Percentiles rank a stretch among this genome's conserved stretches.
Evolutionary conservation across 2,888 invertebrate genomes (phyloP).

Genomic region (Ochropacha duplaris): DNA sequence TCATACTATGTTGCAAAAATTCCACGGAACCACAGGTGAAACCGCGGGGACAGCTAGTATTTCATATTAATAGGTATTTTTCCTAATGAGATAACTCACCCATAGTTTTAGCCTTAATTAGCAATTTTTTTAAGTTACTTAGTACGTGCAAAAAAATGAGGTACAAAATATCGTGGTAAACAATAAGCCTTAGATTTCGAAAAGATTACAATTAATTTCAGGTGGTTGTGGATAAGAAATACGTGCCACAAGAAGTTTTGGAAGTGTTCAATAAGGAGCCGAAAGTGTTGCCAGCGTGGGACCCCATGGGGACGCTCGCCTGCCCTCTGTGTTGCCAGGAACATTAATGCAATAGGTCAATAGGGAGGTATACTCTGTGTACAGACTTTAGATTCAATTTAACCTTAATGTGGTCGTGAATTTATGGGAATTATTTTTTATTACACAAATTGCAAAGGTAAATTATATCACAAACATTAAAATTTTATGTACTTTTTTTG

Average conservation of each 20-base stretch:
- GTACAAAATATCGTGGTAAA: too few relatives aligned
- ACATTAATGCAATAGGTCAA: neutral
- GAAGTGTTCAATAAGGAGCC: constrained; percentile 90
- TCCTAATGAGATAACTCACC: too few relatives aligned
- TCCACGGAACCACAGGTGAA: too few relatives aligned
- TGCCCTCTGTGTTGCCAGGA: constrained; percentile 60
- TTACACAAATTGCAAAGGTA: neutral
- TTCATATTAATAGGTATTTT: too few relatives aligned
- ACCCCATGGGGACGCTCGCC: constrained; percentile 95
- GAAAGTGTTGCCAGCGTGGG: constrained; percentile 94
- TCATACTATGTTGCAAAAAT: too few relatives aligned
- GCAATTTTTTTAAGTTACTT: too few relatives aligned
- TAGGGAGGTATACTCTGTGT: too few relatives aligned
- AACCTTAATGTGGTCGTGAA: neutral
- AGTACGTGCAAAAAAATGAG: too few relatives aligned
- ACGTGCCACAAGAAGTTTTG: constrained; percentile 88
- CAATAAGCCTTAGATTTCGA: too few relatives aligned
- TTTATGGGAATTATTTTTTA: neutral
- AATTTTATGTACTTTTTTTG: too few relatives aligned
- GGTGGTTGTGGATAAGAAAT: constrained; percentile 93
- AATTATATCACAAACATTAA: neutral
- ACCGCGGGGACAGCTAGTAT: too few relatives aligned
- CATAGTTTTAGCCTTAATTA: too few relatives aligned
- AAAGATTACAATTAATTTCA: constrained; percentile 24
- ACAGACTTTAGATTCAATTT: neutral